Base-by-base conservation (phyloP, 2,113 vertebrate genomes). In the Orycteropus afer region DNA sequence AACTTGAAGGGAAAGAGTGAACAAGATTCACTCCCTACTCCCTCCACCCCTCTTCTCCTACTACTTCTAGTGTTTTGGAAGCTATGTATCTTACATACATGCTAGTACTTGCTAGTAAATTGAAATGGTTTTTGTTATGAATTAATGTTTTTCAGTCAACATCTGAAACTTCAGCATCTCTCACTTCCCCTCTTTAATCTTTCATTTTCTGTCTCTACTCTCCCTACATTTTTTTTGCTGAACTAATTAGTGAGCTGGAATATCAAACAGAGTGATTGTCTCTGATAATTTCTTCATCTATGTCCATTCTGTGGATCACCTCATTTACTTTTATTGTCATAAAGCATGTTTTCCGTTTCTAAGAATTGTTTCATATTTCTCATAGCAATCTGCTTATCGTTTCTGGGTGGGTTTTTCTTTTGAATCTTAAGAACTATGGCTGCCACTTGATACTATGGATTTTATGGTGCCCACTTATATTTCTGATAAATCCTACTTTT, bases 321-420 rank as follows among this genome's bases (percentile, higher is more conserved):
- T 7, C 45, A 61, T 78, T 83, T 91, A 82, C 57, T 86, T 61
- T 76, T 71, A 81, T 81, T 65, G n/a, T 40, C 42, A n/a, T 84
- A 81, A 90, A 81, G 90, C 42, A 77, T 81, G 34, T 85, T 91
- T 96, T 63, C 27, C 76, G 4, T 47, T 85, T 91, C 37, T 91
- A 88, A 76, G 15, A 90, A 69, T 53, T 67, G 9, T 95, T 81
- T 85, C 4, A 53, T 67, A 23, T 80, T 80, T 87, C 90, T 85
- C 23, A 47, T 57, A 79, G 40, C 13, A 78, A 67, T 78, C 15
- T 67, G 12, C 73, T 97, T 89, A 55, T 76, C 12, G 80, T 81
- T 53, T 93, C 42, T 81, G 40, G 27, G n/a, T 77, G 49, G 10
- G 14, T 51, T 87, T 78, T 84, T 84, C 67, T 69, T 79, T 89